Base-by-base conservation (phyloP, 2,888 invertebrate species). In the Alcis repandata region DNA sequence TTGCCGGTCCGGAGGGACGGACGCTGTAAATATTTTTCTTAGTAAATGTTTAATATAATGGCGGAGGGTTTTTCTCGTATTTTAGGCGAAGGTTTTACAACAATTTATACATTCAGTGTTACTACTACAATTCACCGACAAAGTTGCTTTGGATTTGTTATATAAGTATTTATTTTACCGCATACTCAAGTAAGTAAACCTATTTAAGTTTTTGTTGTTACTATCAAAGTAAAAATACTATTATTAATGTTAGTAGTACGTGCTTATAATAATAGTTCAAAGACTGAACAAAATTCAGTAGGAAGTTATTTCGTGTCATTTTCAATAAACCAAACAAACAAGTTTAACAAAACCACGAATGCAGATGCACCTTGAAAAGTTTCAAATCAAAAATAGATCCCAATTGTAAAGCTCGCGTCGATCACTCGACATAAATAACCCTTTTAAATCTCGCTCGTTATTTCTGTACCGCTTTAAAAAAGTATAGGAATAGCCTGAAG, bases 31-130 rank as follows among this genome's bases (percentile, higher is more conserved):
- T 75, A 76, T 76, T 75, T 76, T 72, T 65, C 70, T 71, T 49
- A 49, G 60, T 70, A 68, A 72, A 73, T 78, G 81, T 76, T 78
- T 77, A 76, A 76, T 81, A 79, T 76, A 79, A 78, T 73, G 73
- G 70, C 73, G 71, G 72, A 71, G 72, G 17, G 27, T 10, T 53
- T 41, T 52, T 56, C 54, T 54, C 54, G 54, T 43, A 32, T 45
- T 62, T 59, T 41, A 38, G 2, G 51, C 51, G 13, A 51, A 51
- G 19, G 36, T 51, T 36, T 19, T 38, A 36, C 51, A 36, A 36
- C 27, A 19, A 10, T 19, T 20, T 20, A 19, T 51, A 38, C 36
- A 19, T 43, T 7, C 9, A 4, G 9, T 43, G 19, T 19, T n/a
- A n/a, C 27, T 27, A 4, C 3, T 27, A 27, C 27, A 6, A n/a